Evolutionary conservation across 2,113 vertebrate genomes (phyloP), one percentile per base, ranked within the genome.

Genomic region (Equus quagga): DNA sequence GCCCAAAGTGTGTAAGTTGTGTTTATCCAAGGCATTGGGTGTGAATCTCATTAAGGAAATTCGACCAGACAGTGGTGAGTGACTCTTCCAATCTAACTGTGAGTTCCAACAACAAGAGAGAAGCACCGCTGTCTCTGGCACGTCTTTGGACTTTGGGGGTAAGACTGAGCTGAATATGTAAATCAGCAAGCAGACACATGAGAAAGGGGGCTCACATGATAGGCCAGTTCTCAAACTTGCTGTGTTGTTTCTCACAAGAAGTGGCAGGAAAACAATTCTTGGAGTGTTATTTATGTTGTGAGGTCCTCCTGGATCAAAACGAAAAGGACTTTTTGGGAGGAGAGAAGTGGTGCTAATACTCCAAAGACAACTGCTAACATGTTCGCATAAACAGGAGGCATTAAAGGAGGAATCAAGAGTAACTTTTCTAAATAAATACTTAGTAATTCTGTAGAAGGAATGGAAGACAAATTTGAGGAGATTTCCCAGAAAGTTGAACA

Each of bases 51-150:
- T 31, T 41, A 36, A 56, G 60, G 64, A 58, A 78, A n/a, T 33
- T 46, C 64, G 17, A n/a, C 23, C 49, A 60, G 28, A 41, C 14
- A 28, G 23, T 33, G 7, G n/a, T 13, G 46, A 21, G 5, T 8
- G 41, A 28, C 44, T 41, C 14, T 83, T 79, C 33, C 31, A 24
- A 5, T 18, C 19, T 23, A 0, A 58, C 3, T 10, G 23, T n/a
- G 79, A 19, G 5, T 36, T 49, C 33, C n/a, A 79, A 5, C 28
- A 60, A 13, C 3, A 3, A 0, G 8, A 4, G 11, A 2, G 3
- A 17, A 54, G 41, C 0, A 1, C 58, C 1, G 0, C 7, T 23
- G 8, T 14, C 54, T 28, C 5, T 12, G 28, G 4, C 12, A 23
- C 11, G 14, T 14, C 46, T 41, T 26, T 46, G 26, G 65, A 44